Evolutionary conservation across 2,888 invertebrate species (phyloP).

Genomic region (Autographa pulchrina): DNA sequence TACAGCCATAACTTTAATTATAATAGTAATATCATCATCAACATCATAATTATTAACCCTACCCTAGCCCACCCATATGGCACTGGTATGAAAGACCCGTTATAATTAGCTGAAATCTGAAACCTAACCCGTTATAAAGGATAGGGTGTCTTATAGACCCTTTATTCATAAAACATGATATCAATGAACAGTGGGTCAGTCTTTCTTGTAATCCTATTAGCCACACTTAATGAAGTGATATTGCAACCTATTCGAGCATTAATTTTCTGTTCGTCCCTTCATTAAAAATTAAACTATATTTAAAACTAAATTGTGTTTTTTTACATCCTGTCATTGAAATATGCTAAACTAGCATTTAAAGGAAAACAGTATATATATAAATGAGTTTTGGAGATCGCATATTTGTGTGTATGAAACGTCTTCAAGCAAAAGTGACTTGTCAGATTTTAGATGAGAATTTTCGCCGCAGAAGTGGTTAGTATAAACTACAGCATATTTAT

Average conservation of each 20-base stretch:
- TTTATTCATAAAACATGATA: constrained; percentile 32
- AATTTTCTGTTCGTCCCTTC: neutral
- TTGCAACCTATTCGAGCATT: neutral
- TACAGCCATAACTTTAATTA: neutral
- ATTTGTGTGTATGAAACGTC: too few relatives aligned
- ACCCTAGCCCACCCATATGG: constrained; percentile 12
- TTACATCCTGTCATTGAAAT: too few relatives aligned
- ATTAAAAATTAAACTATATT: neutral
- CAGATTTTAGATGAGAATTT: too few relatives aligned
- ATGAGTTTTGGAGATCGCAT: too few relatives aligned
- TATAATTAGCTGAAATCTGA: constrained; percentile 39
- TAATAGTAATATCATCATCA: constrained; percentile 10
- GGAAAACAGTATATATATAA: too few relatives aligned
- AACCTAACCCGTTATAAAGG: constrained; percentile 25
- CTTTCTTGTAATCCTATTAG: constrained; percentile 10
- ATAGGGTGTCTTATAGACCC: constrained; percentile 25
- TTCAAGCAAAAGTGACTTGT: too few relatives aligned
- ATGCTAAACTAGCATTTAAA: too few relatives aligned
- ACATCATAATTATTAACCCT: constrained; percentile 27
- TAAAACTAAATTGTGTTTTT: neutral
- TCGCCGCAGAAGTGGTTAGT: too few relatives aligned
- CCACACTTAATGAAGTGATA: neutral
- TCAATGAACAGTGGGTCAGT: constrained; percentile 16
- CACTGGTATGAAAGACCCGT: constrained; percentile 14
- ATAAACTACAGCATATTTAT: too few relatives aligned